Conservation (phyloP, 1,140 invertebrate genomes). For the Sitophilus oryzae region DNA sequence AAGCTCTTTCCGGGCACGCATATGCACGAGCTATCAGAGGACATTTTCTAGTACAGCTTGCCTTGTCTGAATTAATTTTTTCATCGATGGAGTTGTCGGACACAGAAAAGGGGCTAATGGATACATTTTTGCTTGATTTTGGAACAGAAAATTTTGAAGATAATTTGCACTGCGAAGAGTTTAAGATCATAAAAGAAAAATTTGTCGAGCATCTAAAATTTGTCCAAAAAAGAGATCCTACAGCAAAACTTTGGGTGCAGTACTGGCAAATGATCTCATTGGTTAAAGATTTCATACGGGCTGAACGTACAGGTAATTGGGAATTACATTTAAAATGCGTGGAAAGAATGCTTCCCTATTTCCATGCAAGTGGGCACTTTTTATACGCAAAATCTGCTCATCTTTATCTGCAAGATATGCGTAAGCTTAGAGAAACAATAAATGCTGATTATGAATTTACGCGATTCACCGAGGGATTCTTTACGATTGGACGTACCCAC, state of each 20-base stretch:
- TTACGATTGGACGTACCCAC: too few species aligned
- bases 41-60: slow-evolving; percentile 13
- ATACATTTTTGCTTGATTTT: too few species aligned
- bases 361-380: slow-evolving; percentile 41
- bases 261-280: slow-evolving; percentile 36
- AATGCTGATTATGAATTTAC: slow-evolving; percentile 8
- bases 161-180: too few species aligned
- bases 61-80: slow-evolving; percentile 16
- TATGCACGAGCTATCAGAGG: slow-evolving; percentile 37
- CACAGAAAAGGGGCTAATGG: too few species aligned
- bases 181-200: too few species aligned
- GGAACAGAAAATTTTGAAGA: not conserved
- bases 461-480: slow-evolving; percentile 5
- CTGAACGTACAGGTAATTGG: slow-evolving; percentile 40
- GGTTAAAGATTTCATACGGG: slow-evolving; percentile 34
- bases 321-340: slow-evolving; percentile 31
- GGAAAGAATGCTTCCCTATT: slow-evolving; percentile 41
- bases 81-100: not conserved
- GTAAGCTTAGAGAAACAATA: not conserved
- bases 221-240: slow-evolving; percentile 28
- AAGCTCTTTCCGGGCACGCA: slow-evolving; percentile 28
- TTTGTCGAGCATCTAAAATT: too few species aligned
- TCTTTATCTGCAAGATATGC: slow-evolving; percentile 41
- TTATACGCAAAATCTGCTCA: slow-evolving; percentile 39
- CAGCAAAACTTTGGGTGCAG: slow-evolving; percentile 39